Conservation (phyloP, 2,888 invertebrate species). For the Philaethria dido region DNA sequence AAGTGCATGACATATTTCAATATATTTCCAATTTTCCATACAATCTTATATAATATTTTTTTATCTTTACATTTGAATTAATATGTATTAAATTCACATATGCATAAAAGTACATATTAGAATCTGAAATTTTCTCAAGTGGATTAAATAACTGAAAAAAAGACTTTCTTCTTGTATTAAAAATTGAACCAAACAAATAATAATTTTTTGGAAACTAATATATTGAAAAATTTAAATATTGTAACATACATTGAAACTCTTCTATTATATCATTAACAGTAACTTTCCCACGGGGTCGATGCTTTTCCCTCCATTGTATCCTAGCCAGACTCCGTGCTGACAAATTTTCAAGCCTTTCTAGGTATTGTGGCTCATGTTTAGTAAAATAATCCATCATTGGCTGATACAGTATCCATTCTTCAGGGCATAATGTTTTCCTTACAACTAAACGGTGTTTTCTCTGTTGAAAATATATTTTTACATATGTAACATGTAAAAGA, state of each 20-base stretch:
- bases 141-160: too few species aligned
- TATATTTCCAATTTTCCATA: too few species aligned
- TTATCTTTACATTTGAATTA: too few species aligned
- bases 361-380: constrained; percentile 59
- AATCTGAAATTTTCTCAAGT: too few species aligned
- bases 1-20: too few species aligned
- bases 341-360: constrained; percentile 58
- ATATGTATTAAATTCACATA: too few species aligned
- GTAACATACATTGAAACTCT: constrained; percentile 72
- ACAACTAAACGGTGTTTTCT: constrained; percentile 69
- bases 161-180: too few species aligned
- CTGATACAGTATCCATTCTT: constrained; percentile 67
- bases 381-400: constrained; percentile 62
- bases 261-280: constrained; percentile 54
- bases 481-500: constrained; percentile 26
- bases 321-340: constrained; percentile 44
- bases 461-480: constrained; percentile 48
- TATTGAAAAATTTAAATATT: background rate
- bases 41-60: too few species aligned
- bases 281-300: constrained; percentile 44
- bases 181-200: too few species aligned
- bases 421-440: constrained; percentile 55
- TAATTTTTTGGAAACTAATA: too few species aligned
- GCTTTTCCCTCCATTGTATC: constrained; percentile 33
- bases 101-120: too few species aligned